Percentiles rank a stretch among this genome's conserved stretches.
These are phyloP conservation scores for Hylyphantes graminicola DNA, from an alignment of 1,140 invertebrate species.

Conservation along the genomic window DNA sequence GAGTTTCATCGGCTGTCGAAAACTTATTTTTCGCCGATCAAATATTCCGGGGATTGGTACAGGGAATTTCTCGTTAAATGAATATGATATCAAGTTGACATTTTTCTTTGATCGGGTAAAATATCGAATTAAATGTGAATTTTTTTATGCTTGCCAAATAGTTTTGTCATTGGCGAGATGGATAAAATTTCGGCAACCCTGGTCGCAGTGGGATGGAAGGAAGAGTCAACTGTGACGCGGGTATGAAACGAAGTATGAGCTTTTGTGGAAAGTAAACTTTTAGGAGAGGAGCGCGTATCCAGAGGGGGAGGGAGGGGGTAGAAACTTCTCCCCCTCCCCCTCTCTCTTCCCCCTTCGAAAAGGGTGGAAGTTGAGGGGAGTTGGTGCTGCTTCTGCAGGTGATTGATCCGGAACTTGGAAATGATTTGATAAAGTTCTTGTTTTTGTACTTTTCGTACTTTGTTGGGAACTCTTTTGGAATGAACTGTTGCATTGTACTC, in stretches of 20 bases:
- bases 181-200: too few relatives aligned
- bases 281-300: constrained; percentile 19
- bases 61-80: too few relatives aligned
- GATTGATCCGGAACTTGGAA: background rate
- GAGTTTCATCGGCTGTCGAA: too few relatives aligned
- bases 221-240: constrained; percentile 51
- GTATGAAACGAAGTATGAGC: constrained; percentile 29
- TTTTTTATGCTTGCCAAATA: too few relatives aligned
- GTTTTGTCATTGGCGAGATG: too few relatives aligned
- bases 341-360: background rate
- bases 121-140: too few relatives aligned
- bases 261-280: constrained; percentile 58
- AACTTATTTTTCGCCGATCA: too few relatives aligned
- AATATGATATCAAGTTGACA: too few relatives aligned
- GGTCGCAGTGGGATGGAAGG: background rate
- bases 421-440: background rate
- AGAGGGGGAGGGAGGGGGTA: background rate
- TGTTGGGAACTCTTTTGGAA: background rate
- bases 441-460: background rate
- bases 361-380: background rate
- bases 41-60: too few relatives aligned
- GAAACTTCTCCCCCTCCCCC: background rate
- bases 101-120: too few relatives aligned
- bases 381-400: background rate
- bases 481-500: too few relatives aligned